Evolutionary conservation across 1,140 invertebrate species (phyloP).

Genomic region (Scaptomyza pallida): DNA sequence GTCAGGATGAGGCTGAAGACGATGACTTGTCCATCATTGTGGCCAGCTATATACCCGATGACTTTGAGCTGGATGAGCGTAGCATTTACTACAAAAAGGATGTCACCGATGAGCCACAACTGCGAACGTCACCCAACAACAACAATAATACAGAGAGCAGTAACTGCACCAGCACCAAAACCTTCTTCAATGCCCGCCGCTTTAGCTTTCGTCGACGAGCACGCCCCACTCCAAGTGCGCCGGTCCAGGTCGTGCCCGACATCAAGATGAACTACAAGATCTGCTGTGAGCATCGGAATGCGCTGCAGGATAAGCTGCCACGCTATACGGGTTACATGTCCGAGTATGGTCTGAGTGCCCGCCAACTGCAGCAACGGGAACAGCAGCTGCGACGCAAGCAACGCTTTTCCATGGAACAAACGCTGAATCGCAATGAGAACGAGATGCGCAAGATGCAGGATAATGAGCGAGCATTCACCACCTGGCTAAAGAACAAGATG

Average conservation of each 20-base stretch:
- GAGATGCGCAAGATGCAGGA: conserved; percentile 80
- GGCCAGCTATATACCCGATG: conserved; percentile 74
- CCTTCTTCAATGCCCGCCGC: conserved; percentile 64
- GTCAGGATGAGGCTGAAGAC: conserved; percentile 52
- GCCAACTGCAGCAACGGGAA: conserved; percentile 73
- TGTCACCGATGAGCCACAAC: background rate
- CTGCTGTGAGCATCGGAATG: conserved; percentile 79
- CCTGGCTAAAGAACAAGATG: conserved; percentile 83
- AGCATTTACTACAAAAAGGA: conserved; percentile 74
- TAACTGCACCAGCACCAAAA: conserved; percentile 49
- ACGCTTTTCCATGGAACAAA: conserved; percentile 61
- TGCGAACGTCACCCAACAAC: background rate
- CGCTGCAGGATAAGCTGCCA: conserved; percentile 72
- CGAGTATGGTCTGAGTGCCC: conserved; percentile 77
- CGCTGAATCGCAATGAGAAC: conserved; percentile 68
- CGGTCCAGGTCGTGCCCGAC: conserved; percentile 37
- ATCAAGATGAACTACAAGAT: conserved; percentile 77
- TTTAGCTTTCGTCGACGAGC: conserved; percentile 67
- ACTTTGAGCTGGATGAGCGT: conserved; percentile 69
- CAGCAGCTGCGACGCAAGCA: conserved; percentile 61
- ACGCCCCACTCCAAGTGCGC: conserved; percentile 40
- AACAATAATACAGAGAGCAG: conserved; percentile 9
- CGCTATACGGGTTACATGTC: conserved; percentile 81
- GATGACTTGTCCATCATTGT: conserved; percentile 80
- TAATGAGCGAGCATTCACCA: conserved; percentile 82